A percentile compares a stretch with the other conserved stretches of the same genome.
phyloP scores from a whole-genome alignment of 2,888 invertebrate genomes.

The Ommatoiulus sabulosus region DNA sequence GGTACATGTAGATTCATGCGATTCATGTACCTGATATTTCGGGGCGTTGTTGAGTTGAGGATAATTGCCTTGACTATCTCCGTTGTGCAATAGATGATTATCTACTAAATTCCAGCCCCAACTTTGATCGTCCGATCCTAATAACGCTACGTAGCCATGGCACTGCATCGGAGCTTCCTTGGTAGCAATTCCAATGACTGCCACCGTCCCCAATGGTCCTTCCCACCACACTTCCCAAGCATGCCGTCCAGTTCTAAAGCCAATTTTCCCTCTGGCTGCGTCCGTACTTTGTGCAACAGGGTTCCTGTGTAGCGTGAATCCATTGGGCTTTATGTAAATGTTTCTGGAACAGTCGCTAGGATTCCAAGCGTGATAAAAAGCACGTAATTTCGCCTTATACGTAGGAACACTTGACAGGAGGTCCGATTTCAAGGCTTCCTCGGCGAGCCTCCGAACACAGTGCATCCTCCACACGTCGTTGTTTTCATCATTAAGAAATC shows the following conservation, averaged over 20 bases:
- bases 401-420: conserved; percentile 87
- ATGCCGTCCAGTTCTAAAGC: conserved; percentile 89
- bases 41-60: conserved; percentile 95
- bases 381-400: conserved; percentile 92
- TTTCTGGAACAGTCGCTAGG: conserved; percentile 97
- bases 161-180: conserved; percentile 94
- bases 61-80: conserved; percentile 93
- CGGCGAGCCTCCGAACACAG: conserved; percentile 86
- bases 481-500: conserved; percentile 90
- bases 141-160: conserved; percentile 93
- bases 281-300: conserved; percentile 99
- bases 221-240: conserved; percentile 99
- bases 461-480: conserved; percentile 95
- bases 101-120: conserved; percentile 99
- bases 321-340: conserved; percentile 95
- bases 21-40: conserved; percentile 85
- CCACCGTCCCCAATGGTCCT: conserved; percentile 97
- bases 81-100: conserved; percentile 95
- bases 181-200: conserved; percentile 95
- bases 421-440: conserved; percentile 90
- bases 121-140: conserved; percentile 96
- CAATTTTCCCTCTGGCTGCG: conserved; percentile 87
- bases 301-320: conserved; percentile 97
- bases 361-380: conserved; percentile 97
- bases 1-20: not conserved